Percentiles rank a stretch among this genome's conserved stretches.
Evolutionary conservation across 2,797 vertebrate species (phyloP).

Genomic region (Manis pentadactyla): DNA sequence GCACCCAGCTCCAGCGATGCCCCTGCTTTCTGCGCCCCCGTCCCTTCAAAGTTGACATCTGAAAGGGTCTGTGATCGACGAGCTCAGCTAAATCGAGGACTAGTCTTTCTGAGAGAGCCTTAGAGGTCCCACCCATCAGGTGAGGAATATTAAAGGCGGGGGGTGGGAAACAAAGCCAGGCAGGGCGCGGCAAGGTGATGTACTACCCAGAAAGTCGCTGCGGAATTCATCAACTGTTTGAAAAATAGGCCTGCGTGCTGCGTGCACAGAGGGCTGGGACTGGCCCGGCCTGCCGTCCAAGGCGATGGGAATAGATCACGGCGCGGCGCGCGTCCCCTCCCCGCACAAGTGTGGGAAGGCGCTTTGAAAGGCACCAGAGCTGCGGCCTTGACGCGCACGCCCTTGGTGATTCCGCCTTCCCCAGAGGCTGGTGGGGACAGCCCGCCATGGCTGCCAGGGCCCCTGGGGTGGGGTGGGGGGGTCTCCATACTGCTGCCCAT

Average conservation of each 20-base stretch:
- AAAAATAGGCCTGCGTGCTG: conserved; percentile 26
- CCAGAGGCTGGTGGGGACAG: background rate
- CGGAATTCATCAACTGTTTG: conserved; percentile 61
- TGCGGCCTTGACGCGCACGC: fast-evolving
- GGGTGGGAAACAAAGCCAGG: conserved; percentile 70
- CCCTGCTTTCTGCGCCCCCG: background rate
- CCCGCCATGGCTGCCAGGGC: background rate
- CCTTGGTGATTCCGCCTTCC: background rate
- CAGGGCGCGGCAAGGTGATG: conserved; percentile 51
- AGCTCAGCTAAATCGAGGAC: conserved; percentile 27
- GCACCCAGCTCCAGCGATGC: background rate
- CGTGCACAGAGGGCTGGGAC: background rate
- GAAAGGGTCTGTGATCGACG: conserved; percentile 66
- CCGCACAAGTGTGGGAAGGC: background rate
- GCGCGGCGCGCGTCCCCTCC: background rate
- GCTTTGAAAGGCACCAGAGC: conserved; percentile 22
- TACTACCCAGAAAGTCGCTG: background rate
- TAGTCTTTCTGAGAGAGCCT: conserved; percentile 69
- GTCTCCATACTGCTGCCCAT: background rate
- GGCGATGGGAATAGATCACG: conserved; percentile 56
- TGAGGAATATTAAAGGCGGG: conserved; percentile 70
- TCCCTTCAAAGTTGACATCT: background rate
- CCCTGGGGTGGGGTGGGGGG: background rate
- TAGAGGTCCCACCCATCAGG: conserved; percentile 61
- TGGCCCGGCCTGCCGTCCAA: fast-evolving